A percentile compares a stretch with the other conserved stretches of the same genome.
Conservation (phyloP, 2,113 vertebrate genomes). For the Pycnonotus jocosus region DNA sequence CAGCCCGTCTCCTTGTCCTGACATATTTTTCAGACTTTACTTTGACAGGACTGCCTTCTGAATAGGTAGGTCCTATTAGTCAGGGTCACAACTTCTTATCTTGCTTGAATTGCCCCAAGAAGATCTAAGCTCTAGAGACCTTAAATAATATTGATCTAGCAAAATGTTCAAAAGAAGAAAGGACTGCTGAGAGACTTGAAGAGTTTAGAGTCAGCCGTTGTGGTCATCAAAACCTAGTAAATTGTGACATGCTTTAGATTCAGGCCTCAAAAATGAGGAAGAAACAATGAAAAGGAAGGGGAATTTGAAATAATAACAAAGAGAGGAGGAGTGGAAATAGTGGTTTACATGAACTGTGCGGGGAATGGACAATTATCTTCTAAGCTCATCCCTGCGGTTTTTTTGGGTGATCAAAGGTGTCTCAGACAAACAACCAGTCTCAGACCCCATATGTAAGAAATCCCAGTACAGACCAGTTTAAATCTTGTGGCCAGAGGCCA, state of each 20-base stretch:
- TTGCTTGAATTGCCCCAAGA: neutral
- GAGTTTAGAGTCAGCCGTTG: neutral
- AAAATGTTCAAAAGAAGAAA: neutral
- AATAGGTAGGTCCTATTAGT: neutral
- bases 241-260: neutral
- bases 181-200: neutral
- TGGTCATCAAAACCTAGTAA: neutral
- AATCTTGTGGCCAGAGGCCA: neutral
- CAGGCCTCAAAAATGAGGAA: neutral
- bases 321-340: neutral
- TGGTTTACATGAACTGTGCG: neutral
- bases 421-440: neutral
- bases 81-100: neutral
- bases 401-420: neutral
- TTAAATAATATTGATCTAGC: neutral
- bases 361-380: accelerated
- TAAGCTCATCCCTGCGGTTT: neutral
- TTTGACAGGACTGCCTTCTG: neutral
- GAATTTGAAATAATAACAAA: neutral
- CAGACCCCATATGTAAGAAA: neutral
- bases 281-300: neutral
- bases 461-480: neutral
- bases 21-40: neutral
- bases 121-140: neutral
- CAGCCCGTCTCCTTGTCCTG: neutral